These are phyloP conservation scores for chimpanzee (Pan troglodytes) DNA, from an alignment of 2,113 vertebrate species.

Conservation along the genomic window NHGRI_mPanTro3-v2.1_pri NC_072408.2:26393501-26394000, in stretches of 20 bases:
- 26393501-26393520: neutral
- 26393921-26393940: neutral
- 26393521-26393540: constrained; percentile 10
- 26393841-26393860: neutral
- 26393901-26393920: neutral
- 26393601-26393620: neutral
- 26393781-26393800: neutral
- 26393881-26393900: neutral
- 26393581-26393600: neutral
- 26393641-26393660: neutral
- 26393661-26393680: neutral
- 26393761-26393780: neutral
- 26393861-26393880: neutral
- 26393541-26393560: neutral
- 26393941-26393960: neutral
- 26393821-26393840: neutral
- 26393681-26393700: constrained; percentile 23
- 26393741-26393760: neutral
- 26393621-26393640: constrained; percentile 9
- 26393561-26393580: neutral
- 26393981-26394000: constrained; percentile 1
- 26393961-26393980: neutral
- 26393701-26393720: constrained; percentile 27
- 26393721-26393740: neutral
- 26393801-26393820: neutral